Base-by-base conservation (phyloP, 2,113 vertebrate genomes). In the Anas platyrhynchos region DNA sequence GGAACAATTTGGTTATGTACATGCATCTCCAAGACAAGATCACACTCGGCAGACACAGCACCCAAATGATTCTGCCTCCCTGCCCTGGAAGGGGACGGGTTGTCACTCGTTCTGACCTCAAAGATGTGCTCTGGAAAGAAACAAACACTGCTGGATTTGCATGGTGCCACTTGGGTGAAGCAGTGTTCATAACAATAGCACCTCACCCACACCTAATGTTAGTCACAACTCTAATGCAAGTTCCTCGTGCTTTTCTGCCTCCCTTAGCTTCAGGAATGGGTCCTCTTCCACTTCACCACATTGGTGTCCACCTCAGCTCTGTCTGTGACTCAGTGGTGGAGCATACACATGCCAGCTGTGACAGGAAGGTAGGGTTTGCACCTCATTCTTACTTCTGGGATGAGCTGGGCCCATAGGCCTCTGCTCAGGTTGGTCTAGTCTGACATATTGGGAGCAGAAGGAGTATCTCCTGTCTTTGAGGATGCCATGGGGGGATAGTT, bases 221-320 rank as follows among this genome's bases (percentile, higher is more conserved):
- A 81, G 44, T 74, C 41, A 67, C 0, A 0, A 71, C 23, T 26
- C 34, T 2, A 0, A 29, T 73, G 38, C 58, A 76, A 31, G 20
- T 13, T 81, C 34, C 16, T 43, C 55, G 65, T 7, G 23, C 29
- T 80, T 74, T 89, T 84, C 38, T 76, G 46, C 14, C 52, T 85
- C 58, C 12, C 38, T 48, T 38, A 43, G 15, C 52, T 77, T 58
- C 36, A 72, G 48, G 21, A 88, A 63, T 31, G 58, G 29, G n/a
- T 65, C 26, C 12, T 29, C 9, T 75, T 85, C 17, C 23, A 36
- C 52, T 63, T 85, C n/a, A 66, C 23, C 43, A 5, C 3, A 26
- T 0, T 0, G 0, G 32, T 41, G 34, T 32, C 20, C 55, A 34
- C 10, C 16, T 63, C 55, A 71, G 27, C 50, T 56, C 25, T 25